These are phyloP conservation scores for Apeira syringaria DNA, from an alignment of 2,888 invertebrate species.

Conservation along the genomic window DNA sequence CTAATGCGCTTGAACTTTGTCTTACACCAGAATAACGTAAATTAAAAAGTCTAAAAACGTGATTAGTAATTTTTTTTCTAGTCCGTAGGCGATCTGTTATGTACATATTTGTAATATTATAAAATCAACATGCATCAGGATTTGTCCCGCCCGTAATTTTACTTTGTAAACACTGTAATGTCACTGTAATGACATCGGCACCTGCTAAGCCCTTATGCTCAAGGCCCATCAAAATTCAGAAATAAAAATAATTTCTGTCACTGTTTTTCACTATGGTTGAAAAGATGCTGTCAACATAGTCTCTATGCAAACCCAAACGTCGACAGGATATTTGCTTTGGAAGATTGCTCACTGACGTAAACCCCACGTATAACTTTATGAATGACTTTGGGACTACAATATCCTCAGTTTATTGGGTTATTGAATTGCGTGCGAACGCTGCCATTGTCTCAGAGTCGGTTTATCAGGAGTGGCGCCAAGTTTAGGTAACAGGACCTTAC, in stretches of 20 bases:
- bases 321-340: conserved; percentile 45
- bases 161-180: too few species aligned
- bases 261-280: conserved; percentile 14
- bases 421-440: conserved; percentile 52
- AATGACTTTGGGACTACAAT: conserved; percentile 51
- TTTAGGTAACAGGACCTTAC: conserved; percentile 31
- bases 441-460: conserved; percentile 37
- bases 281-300: conserved; percentile 17
- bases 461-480: conserved; percentile 52
- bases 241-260: conserved; percentile 19
- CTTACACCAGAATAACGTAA: too few species aligned
- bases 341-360: conserved; percentile 41
- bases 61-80: too few species aligned
- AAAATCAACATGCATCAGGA: too few species aligned
- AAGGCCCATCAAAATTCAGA: too few species aligned
- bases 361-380: conserved; percentile 48
- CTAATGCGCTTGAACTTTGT: too few species aligned
- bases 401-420: conserved; percentile 51
- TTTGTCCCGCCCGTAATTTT: too few species aligned
- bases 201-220: too few species aligned
- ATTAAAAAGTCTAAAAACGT: too few species aligned
- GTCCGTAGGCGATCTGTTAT: too few species aligned
- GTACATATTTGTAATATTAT: too few species aligned
- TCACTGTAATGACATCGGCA: too few species aligned
- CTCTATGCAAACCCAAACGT: conserved; percentile 25